Evolutionary conservation across 2,888 invertebrate genomes (phyloP), one percentile per base, ranked within the genome.

Genomic region (Folsomia candida): DNA sequence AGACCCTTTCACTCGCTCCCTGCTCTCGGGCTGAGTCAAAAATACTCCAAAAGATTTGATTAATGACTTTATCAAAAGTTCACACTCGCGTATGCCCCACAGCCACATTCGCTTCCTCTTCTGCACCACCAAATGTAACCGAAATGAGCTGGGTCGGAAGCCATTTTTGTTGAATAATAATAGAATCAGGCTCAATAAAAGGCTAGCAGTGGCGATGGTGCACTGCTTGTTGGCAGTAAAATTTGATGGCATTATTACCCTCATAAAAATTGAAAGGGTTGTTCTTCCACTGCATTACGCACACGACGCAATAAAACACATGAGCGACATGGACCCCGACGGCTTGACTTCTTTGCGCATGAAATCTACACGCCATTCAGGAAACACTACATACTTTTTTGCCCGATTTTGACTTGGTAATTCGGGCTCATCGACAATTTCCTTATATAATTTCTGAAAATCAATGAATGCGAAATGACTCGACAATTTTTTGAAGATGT

Each of bases 1-100:
- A 24, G 59, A 6, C 24, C 59, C 22, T 59, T 27, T 22, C 59
- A 47, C 14, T 14, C 11, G 11, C 6, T 22, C 20, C 6, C 14
- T 57, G 20, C 57, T 11, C 6, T 22, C 9, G 57, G 20, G 14
- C 9, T 6, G 22, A 62, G 62, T 62, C 62, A 28, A 62, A 62
- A 62, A 29, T 29, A 62, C 4, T 2, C 11, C 6, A 28, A 59
- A 24, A 29, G 18, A 67, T 65, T 63, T 78, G 78, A 78, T 78
- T 78, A 78, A 78, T 78, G 78, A 74, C 75, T 76, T 77, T 78
- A 78, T 78, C 78, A 74, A 74, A n/a, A 74, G 67, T 73, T 72
- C 71, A 74, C 78, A 76, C 76, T 75, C 75, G 69, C 70, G 18
- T n/a, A n/a, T n/a, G n/a, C n/a, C n/a, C n/a, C n/a, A n/a, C n/a